These are phyloP conservation scores for Sylvilagus bachmani DNA, from an alignment of 2,113 vertebrate genomes.

Conservation along the genomic window DNA sequence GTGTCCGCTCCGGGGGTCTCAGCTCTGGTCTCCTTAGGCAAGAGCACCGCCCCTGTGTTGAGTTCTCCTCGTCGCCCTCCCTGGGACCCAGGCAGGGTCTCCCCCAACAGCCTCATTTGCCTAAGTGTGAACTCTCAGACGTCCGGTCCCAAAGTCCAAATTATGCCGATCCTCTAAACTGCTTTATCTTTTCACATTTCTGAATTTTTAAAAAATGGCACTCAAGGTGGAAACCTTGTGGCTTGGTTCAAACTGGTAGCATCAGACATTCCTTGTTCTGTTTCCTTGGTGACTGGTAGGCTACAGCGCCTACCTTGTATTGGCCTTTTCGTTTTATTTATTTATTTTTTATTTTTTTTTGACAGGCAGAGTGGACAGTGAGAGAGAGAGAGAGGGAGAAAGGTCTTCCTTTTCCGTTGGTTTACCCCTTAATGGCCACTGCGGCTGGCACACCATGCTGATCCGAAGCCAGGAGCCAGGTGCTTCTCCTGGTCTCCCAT, in stretches of 20 bases:
- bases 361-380: no score
- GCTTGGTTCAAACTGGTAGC: fast-evolving
- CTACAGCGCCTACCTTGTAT: fast-evolving
- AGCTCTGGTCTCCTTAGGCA: neutral
- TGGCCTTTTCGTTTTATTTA: neutral
- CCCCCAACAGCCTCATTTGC: neutral
- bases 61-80: neutral
- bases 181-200: neutral
- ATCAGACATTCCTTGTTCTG: no score
- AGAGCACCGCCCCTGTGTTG: no score
- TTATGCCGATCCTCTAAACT: neutral
- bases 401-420: no score
- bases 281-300: fast-evolving
- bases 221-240: neutral
- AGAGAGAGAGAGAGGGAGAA: no score
- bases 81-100: neutral
- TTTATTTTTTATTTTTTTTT: no score
- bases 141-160: neutral
- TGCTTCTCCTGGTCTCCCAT: no score
- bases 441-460: no score
- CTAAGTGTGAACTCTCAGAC: neutral
- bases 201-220: neutral
- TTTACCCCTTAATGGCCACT: no score
- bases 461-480: no score
- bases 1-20: neutral